phyloP scores from a whole-genome alignment of 2,888 invertebrate genomes.

The Aphidius colemani region DNA sequence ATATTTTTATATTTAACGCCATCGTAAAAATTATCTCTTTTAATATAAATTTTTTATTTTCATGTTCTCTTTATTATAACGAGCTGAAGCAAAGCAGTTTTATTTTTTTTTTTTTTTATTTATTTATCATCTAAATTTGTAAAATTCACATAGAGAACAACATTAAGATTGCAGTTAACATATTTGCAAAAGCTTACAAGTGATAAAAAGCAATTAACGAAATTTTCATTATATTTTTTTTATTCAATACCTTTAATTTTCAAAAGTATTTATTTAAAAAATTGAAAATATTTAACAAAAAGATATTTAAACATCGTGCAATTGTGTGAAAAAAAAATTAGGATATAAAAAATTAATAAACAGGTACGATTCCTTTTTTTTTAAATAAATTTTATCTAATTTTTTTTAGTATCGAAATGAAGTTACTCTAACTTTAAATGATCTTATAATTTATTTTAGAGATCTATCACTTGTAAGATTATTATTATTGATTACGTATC shows the following conservation, averaged over 20 bases:
- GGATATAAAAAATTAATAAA: slow-evolving; percentile 2
- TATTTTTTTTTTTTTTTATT: slow-evolving; percentile 16
- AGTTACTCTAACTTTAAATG: neutral
- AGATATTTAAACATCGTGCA: neutral
- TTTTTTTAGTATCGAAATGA: slow-evolving; percentile 18
- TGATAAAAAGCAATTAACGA: slow-evolving; percentile 12
- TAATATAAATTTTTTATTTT: slow-evolving; percentile 1
- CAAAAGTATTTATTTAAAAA: slow-evolving; percentile 2
- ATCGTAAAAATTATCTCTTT: slow-evolving; percentile 14
- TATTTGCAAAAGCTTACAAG: slow-evolving; percentile 16
- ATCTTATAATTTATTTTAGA: neutral
- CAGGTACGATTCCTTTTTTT: slow-evolving; percentile 2
- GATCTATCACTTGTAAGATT: slow-evolving; percentile 9
- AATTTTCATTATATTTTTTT: no score
- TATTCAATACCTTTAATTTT: neutral
- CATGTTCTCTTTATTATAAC: slow-evolving; percentile 15
- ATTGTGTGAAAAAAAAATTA: neutral
- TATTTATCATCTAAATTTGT: slow-evolving; percentile 10
- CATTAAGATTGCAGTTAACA: slow-evolving; percentile 23
- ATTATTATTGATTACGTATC: slow-evolving; percentile 19
- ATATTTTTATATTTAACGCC: slow-evolving; percentile 10
- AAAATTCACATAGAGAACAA: slow-evolving; percentile 24
- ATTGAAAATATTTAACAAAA: slow-evolving; percentile 3
- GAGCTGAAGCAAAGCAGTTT: slow-evolving; percentile 21
- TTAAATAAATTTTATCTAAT: neutral